Base-by-base conservation (phyloP, 2,113 vertebrate species). In the Cercocebus atys region DNA sequence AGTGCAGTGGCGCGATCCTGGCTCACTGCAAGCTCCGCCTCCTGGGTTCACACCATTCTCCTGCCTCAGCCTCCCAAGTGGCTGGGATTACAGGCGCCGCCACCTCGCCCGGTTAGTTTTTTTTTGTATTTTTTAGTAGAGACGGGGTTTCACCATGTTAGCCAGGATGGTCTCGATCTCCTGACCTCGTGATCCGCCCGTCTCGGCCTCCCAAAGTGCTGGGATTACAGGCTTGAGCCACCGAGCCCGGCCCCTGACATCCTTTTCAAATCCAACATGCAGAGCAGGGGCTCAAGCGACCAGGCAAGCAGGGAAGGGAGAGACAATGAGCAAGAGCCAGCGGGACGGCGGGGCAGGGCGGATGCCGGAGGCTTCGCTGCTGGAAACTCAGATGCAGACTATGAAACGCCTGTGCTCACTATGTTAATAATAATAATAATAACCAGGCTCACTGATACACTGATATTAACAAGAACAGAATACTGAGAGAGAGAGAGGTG, bases 261-360 rank as follows among this genome's bases (percentile, higher is more conserved):
- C 75, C 27, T 32, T 78, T 47, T 32, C 43, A 17, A 8, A 47
- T 17, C 43, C 43, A 78, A 78, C 75, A 16, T 14, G 43, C 75
- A 76, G 43, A 12, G 38, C 38, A 30, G 43, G 43, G 75, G 27
- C 27, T 2, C 3, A 16, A 45, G 73, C 3, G 2, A 76, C 40
- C 23, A 45, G 73, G 73, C 40, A 16, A 45, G 25, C 73, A 30
- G 1, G 40, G 73, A 7, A 45, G 40, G 40, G 40, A 45, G 23
- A 23, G 40, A 40, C 73, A 43, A 14, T 30, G 73, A 32, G 40
- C 73, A 47, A 17, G 22, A 73, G 73, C 13, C 38, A 45, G 73
- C 6, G 2, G 13, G 27, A 30, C 0, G 27, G 61, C 1, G 5
- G 59, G 11, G 59, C 10, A 11, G 61, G 11, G 11, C 5, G 9